phyloP scores from a whole-genome alignment of 2,888 invertebrate genomes.

The Ferdinandea cuprea region DNA sequence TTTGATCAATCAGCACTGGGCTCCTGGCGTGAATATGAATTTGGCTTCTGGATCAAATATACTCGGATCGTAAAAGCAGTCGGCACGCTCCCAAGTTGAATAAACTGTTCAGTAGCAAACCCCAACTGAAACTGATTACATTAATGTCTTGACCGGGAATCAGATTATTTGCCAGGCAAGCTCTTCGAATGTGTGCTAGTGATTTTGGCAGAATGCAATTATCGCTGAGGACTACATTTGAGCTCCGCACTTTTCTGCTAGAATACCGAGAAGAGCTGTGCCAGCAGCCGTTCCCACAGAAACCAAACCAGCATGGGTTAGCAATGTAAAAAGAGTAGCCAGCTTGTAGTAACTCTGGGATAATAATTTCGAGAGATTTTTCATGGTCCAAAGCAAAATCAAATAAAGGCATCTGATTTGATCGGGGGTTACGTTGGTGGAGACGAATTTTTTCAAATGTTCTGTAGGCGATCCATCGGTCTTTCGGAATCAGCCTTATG shows the following conservation, averaged over 20 bases:
- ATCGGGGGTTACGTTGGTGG: conserved; percentile 86
- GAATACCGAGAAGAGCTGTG: conserved; percentile 92
- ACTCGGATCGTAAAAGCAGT: conserved; percentile 96
- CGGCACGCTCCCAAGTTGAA: conserved; percentile 91
- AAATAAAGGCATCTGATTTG: conserved; percentile 84
- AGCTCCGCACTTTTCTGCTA: conserved; percentile 97
- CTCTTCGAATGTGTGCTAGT: conserved; percentile 90
- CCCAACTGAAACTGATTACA: conserved; percentile 95
- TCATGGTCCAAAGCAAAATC: too few species aligned
- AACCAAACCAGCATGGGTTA: conserved; percentile 97
- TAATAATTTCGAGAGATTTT: conserved; percentile 90
- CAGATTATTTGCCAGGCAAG: conserved; percentile 91
- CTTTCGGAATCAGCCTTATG: conserved; percentile 83
- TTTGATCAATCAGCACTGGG: conserved; percentile 97
- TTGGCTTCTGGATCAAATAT: conserved; percentile 93
- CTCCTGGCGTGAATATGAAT: conserved; percentile 96
- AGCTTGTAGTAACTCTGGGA: conserved; percentile 91
- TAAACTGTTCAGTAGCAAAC: conserved; percentile 89
- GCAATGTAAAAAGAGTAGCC: conserved; percentile 96
- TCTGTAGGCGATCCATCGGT: conserved; percentile 85
- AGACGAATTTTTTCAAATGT: conserved; percentile 92
- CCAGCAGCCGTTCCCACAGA: conserved; percentile 90
- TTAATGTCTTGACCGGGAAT: conserved; percentile 88
- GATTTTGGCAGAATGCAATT: conserved; percentile 91
- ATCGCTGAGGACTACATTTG: conserved; percentile 90